These are phyloP conservation scores for Myopa tessellatipennis DNA, from an alignment of 2,888 invertebrate species.

Conservation along the genomic window DNA sequence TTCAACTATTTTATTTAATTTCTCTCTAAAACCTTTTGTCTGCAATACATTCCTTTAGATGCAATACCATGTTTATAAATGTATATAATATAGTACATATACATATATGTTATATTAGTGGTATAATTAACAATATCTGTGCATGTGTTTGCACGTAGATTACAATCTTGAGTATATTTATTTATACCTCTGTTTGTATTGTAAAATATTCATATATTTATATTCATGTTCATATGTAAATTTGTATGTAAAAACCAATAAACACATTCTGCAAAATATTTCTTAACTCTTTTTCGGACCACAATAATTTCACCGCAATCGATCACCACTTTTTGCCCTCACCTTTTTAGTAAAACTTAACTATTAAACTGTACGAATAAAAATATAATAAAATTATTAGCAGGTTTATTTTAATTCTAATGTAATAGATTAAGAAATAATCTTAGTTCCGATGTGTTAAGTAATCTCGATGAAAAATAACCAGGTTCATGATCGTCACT, in stretches of 20 bases:
- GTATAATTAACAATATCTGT: background rate
- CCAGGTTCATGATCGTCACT: background rate
- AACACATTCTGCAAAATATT: constrained; percentile 31
- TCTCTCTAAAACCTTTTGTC: constrained; percentile 25
- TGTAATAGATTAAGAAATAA: too few relatives aligned
- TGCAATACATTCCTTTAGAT: constrained; percentile 39
- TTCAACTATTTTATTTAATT: constrained; percentile 39
- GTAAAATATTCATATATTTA: constrained; percentile 43
- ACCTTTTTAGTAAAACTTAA: too few relatives aligned
- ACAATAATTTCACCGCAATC: too few relatives aligned
- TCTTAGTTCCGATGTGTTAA: too few relatives aligned
- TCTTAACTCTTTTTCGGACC: background rate
- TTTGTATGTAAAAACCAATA: constrained; percentile 10
- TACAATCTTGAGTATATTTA: background rate
- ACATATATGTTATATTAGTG: background rate
- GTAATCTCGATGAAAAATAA: too few relatives aligned
- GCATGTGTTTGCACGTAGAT: background rate
- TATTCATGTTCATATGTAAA: constrained; percentile 36
- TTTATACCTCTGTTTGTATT: constrained; percentile 11
- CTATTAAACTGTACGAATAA: too few relatives aligned
- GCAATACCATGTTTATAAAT: constrained; percentile 43
- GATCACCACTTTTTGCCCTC: too few relatives aligned
- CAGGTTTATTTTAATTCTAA: too few relatives aligned
- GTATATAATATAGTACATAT: constrained; percentile 23
- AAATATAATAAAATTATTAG: too few relatives aligned